Conservation (phyloP, 2,888 invertebrate species). For the Andricus curvator region DNA sequence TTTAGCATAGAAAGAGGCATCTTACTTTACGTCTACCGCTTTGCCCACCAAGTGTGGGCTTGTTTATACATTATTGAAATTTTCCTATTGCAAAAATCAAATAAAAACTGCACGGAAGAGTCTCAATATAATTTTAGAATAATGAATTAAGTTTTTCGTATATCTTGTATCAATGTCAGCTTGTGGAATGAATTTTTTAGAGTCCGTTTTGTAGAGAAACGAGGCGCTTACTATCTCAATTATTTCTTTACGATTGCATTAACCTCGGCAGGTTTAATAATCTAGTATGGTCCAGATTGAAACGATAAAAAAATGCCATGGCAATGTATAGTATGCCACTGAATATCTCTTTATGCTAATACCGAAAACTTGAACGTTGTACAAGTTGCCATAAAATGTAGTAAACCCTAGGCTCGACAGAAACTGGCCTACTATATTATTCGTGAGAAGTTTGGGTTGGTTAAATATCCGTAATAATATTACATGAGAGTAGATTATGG, state of each 20-base stretch:
- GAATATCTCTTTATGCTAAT: slow-evolving; percentile 27
- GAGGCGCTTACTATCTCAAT: background rate
- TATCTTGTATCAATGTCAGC: background rate
- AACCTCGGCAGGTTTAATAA: slow-evolving; percentile 8
- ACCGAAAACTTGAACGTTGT: background rate
- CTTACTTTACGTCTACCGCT: slow-evolving; percentile 14
- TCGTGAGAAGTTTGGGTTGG: background rate
- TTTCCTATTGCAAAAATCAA: background rate
- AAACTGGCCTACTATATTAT: background rate
- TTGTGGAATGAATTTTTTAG: background rate
- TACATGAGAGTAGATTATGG: background rate
- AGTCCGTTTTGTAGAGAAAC: background rate
- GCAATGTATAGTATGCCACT: background rate
- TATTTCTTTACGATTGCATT: slow-evolving; percentile 10
- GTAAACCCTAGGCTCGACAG: background rate
- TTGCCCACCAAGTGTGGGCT: slow-evolving; percentile 11
- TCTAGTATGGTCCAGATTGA: slow-evolving; percentile 12
- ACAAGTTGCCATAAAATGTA: background rate
- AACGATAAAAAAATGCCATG: slow-evolving; percentile 17
- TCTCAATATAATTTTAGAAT: background rate
- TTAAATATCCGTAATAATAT: slow-evolving; percentile 1
- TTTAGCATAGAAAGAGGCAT: slow-evolving; percentile 40
- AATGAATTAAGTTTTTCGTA: background rate
- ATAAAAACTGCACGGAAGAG: background rate
- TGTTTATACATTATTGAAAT: slow-evolving; percentile 35